Evolutionary conservation across 1,140 invertebrate species (phyloP), one percentile per base, ranked within the genome.

Genomic region (Dendroctonus valens): DNA sequence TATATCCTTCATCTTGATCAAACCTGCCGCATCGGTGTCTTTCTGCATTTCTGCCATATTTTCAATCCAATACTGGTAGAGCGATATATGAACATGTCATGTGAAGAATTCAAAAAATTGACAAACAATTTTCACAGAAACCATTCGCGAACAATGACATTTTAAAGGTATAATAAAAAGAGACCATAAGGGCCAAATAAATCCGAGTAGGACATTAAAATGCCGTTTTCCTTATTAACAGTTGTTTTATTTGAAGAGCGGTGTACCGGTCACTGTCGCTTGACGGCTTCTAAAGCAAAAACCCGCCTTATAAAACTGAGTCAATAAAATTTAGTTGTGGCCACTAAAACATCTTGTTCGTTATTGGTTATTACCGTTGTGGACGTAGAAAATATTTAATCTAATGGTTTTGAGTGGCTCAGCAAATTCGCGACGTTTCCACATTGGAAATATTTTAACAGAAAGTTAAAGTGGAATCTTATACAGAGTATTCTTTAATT

Each of bases 181-280:
- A 40, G 41, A 52, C 53, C 49, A 63, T 63, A 63, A 63, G 60
- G 51, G 60, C 26, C 60, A 49, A 61, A 61, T 61, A 61, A 61
- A 61, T 61, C 60, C 60, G 50, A 54, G 41, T 6, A 40, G 60
- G 60, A 54, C 60, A 54, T 63, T 63, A 63, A 63, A 63, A 63
- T 63, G 50, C 60, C 60, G 37, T 63, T 63, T 63, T 63, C 60
- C 60, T 63, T 63, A 63, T 63, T 63, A 63, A 63, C 60, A 50
- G 46, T 63, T 63, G 60, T 63, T 63, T 63, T 63, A 63, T 63
- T 63, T 63, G 14, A 44, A 63, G 39, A 26, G 50, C 49, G 59
- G 40, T 58, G 55, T 26, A 26, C 11, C 55, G 41, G 38, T 39
- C 55, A 46, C 55, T 50, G 46, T 40, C 60, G 51, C 3, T 38